Evolutionary conservation across 2,797 vertebrate species (phyloP), one percentile per base, ranked within the genome.

Genomic region (Paguma larvata): DNA sequence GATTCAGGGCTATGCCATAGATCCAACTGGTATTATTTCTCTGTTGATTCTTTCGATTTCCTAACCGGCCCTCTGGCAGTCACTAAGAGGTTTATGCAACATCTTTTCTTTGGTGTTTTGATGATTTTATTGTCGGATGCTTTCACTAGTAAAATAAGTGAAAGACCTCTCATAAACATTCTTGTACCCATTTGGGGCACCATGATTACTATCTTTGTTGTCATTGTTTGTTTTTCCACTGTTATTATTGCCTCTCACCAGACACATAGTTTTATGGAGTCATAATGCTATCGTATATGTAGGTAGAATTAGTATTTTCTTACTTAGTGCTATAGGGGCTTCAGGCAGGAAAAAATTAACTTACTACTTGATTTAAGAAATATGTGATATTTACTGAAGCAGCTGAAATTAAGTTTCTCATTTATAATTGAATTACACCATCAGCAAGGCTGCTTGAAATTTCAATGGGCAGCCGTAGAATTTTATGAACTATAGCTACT

Each of bases 401-500:
- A 85, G 14, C 1, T 68, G 51, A 83, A 95, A 97, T 88, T 92
- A 98, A 85, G 51, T 83, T 97, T 97, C 87, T 96, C 21, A 84
- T 97, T 97, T 97, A 67, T 92, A 97, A 97, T 85, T 91, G 38
- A 97, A 97, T 95, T 78, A 91, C 6, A 75, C 84, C n/a, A 77
- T 48, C 59, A 79, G n/a, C 5, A 97, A 97, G 6, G 68, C 32
- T 93, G 12, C 84, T 95, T 73, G 87, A 95, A 96, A 96, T 97
- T 97, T 95, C 80, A 97, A 32, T 75, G 38, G 44, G 2, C 3
- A 97, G 79, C 16, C 88, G 51, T 44, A 95, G 19, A 92, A 89
- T 96, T 98, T 97, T 95, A 96, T 72, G 85, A 92, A 79, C 84
- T 93, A 7, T 67, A 73, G 3, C 86, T 63, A 59, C 18, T 92